Conservation (phyloP, 2,888 invertebrate species). For the Metacarcinus magister region DNA sequence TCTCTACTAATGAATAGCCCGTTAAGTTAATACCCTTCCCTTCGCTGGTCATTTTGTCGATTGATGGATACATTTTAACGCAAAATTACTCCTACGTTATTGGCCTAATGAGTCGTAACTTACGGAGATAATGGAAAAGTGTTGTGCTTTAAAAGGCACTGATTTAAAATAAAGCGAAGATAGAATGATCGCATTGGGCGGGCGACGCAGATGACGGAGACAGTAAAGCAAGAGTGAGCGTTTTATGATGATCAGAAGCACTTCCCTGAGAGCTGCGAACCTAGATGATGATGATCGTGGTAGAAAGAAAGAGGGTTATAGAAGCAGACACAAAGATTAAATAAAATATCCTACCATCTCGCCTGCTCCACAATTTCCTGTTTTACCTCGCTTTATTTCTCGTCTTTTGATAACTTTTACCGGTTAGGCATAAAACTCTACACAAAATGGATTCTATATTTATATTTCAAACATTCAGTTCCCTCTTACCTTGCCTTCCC, state of each 20-base stretch:
- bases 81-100: slow-evolving; percentile 1
- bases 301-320: background rate
- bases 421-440: background rate
- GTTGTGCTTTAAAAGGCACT: background rate
- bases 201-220: background rate
- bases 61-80: slow-evolving; percentile 32
- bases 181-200: background rate
- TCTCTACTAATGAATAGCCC: background rate
- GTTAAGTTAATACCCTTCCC: slow-evolving; percentile 41
- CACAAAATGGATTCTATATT: background rate
- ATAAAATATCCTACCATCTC: background rate
- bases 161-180: background rate
- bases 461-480: background rate
- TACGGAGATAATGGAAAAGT: background rate
- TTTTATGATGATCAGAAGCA: background rate
- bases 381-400: background rate
- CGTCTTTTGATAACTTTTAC: too few relatives aligned
- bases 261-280: background rate
- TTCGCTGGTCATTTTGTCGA: background rate
- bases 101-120: slow-evolving; percentile 36
- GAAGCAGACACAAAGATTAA: background rate
- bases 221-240: background rate
- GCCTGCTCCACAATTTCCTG: too few relatives aligned
- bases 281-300: background rate
- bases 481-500: background rate